Evolutionary conservation across 2,797 vertebrate genomes (phyloP), one percentile per base, ranked within the genome.

Genomic region (Bryconaethiops microstoma): DNA sequence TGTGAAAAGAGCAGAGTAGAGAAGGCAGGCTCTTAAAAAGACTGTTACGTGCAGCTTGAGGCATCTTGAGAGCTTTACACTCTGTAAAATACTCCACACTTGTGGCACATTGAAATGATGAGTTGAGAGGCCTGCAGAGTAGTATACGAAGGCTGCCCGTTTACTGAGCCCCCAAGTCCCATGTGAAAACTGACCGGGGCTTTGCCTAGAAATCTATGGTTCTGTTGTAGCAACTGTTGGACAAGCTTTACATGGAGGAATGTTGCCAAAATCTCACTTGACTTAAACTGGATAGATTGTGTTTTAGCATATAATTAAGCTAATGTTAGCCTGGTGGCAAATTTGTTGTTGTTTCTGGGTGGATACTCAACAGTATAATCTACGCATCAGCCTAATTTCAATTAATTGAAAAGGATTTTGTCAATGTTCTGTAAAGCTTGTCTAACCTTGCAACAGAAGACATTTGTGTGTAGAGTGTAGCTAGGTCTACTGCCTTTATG

Each of bases 1-100:
- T 50, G 60, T 84, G 74, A 86, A 86, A 85, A 85, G 81, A 84
- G 81, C 78, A 83, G 39, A 52, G 67, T 73, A 21, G 72, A 79
- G 29, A 80, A 65, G 57, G 68, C 63, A 40, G 52, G 67, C 48
- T 55, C 55, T 25, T 42, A 25, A 42, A 81, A 29, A 67, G 19
- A 19, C 23, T 75, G 68, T 73, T 82, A 64, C 19, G 29, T 25
- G 45, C 71, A n/a, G 21, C n/a, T 55, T 1, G 12, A 69, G 76
- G 42, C 54, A 74, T 62, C 54, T 55, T 60, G 17, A 60, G 63
- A 82, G 64, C 71, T 40, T 9, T 78, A 39, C 21, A 17, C 45
- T 50, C 55, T 70, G 5, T 9, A 54, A 42, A 74, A 64, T 50
- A n/a, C 29, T 82, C 45, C 48, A 45, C 10, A 21, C 17, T 25